These are phyloP conservation scores for Augiades crinisus DNA, from an alignment of 2,888 invertebrate genomes.

Conservation along the genomic window DNA sequence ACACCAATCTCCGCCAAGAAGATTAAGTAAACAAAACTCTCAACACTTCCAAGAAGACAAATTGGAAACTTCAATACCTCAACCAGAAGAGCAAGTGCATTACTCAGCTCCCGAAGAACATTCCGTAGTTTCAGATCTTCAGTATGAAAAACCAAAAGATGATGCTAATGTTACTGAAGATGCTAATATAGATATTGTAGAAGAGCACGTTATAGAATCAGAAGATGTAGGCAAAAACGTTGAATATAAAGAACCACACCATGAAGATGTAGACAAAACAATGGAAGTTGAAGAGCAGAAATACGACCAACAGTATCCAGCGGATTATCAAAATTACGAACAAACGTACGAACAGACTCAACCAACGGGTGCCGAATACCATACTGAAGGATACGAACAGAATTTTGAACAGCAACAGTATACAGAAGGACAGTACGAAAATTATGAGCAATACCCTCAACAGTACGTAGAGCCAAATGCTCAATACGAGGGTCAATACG, in stretches of 20 bases:
- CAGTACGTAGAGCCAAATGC: constrained; percentile 53
- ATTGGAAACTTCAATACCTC: not conserved
- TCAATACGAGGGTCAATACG: constrained; percentile 54
- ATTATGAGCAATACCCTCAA: constrained; percentile 56
- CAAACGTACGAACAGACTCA: constrained; percentile 46
- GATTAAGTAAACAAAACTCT: constrained; percentile 30
- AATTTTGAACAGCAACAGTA: constrained; percentile 53
- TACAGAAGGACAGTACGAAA: constrained; percentile 54
- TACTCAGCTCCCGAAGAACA: constrained; percentile 4
- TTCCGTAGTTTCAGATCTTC: not conserved
- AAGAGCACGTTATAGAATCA: constrained; percentile 26
- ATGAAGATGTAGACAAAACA: constrained; percentile 33
- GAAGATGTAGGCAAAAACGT: constrained; percentile 26
- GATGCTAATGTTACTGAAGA: constrained; percentile 8
- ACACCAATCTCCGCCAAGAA: constrained; percentile 12
- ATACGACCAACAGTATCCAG: constrained; percentile 33
- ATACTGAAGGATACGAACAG: constrained; percentile 45
- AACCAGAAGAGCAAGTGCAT: not conserved
- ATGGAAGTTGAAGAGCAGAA: constrained; percentile 43
- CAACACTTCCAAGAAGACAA: constrained; percentile 27
- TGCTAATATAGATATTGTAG: constrained; percentile 28
- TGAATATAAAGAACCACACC: constrained; percentile 28
- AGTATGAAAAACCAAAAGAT: constrained; percentile 2
- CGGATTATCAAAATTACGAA: constrained; percentile 47
- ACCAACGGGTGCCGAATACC: constrained; percentile 37